Evolutionary conservation across 2,797 vertebrate genomes (phyloP), one percentile per base, ranked within the genome.

Genomic region (Mus caroli): DNA sequence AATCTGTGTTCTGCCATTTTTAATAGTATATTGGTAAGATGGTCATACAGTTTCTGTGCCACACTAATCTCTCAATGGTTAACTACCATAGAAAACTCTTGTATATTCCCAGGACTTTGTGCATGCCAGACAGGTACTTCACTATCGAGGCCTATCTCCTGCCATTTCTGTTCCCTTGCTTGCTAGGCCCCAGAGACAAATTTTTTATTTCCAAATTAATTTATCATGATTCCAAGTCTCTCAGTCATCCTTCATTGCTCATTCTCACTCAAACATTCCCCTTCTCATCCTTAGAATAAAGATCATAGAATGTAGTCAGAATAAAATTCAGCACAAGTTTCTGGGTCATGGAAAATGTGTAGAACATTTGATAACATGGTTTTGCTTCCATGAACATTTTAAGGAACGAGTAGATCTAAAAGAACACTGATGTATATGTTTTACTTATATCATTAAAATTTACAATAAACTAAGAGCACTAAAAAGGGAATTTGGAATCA

Each of bases 401-500:
- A 82, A 52, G 69, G 50, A 92, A 83, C 15, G 37, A 86, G 52
- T 0, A 56, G 43, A 43, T 69, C 43, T 64, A 84, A 64, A 62
- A 58, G 20, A 56, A n/a, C 12, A 77, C 37, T 56, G 12, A 54
- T 76, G 28, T 50, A 12, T 82, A 67, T 50, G 20, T 54, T 60
- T 96, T 92, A 89, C 34, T 83, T 75, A 88, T 50, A 80, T 62
- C 13, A 78, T 20, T 90, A 54, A 34, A 91, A 40, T 15, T 31
- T n/a, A 1, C 17, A 94, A 71, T 56, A 31, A 94, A 52, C 6
- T 12, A 64, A 90, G 90, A 22, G 14, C 12, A 82, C 0, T 20
- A 4, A 28, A 64, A 19, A 87, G 64, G 31, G 11, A 89, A 60
- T 82, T 91, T 64, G 50, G 64, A 75, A 80, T 86, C 17, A 69